Evolutionary conservation across 2,797 vertebrate species (phyloP), one percentile per base, ranked within the genome.

Genomic region (Dallia pectoralis): DNA sequence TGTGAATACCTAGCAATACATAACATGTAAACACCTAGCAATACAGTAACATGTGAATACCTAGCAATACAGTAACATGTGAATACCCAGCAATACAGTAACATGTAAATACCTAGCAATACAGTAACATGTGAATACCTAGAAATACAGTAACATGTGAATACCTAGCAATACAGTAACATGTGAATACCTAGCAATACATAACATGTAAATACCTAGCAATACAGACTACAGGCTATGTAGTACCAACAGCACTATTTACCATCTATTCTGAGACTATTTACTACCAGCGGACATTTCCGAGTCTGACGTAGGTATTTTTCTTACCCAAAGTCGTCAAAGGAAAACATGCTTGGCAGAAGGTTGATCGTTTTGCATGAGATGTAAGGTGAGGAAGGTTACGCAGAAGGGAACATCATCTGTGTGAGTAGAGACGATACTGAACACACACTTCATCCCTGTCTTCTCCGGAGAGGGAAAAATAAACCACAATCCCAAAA

Each of bases 251-350:
- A 56, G 8, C 11, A 56, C n/a, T 8, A 56, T 22, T 56, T 56
- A 16, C n/a, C 19, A 53, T n/a, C 49, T 53, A 19, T 19, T 29
- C 61, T 63, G 49, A 61, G n/a, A 67, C 29, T 25, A 22, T 56
- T 8, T 22, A 22, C 7, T 22, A 25, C 22, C 51, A 40, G 15
- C 18, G 14, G 30, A 36, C 67, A 33, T 33, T 30, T 32, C 68
- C 63, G 66, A 44, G 14, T 36, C 71, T 78, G 25, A 72, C 29
- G 49, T 40, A 36, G 3, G 25, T 4, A 15, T 22, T 14, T 56
- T 71, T 70, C 92, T 92, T 96, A 97, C 96, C 97, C 95, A 76
- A 97, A 96, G 93, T 97, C 95, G 80, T 99, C 96, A 93, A 95
- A 93, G 89, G 95, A 96, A 92, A 95, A 97, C 97, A 99, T 97